Evolutionary conservation across 2,113 vertebrate species (phyloP), one percentile per base, ranked within the genome.

Genomic region (Festucalex cinctus): DNA sequence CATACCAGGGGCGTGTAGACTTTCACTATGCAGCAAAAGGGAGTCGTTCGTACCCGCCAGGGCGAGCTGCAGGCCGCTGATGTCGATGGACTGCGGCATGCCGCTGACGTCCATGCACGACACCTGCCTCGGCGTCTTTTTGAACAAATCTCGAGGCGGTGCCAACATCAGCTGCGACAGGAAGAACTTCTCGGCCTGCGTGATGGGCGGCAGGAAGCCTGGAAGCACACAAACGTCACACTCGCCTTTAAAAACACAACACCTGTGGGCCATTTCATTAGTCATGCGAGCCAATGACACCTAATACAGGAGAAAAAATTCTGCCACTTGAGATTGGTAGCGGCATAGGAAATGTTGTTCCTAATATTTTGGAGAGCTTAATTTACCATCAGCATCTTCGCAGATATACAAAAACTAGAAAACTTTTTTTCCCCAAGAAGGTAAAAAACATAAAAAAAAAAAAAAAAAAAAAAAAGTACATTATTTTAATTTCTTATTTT

Each of bases 151-250:
- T 64, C 95, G 90, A 24, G 97, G 96, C 2, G 97, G 97, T 3
- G 97, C 97, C 85, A 99, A 70, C 97, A 99, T 98, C 69, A 99
- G 92, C 62, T 99, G 97, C 17, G 97, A 99, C 58, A 99, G 94
- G 67, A 99, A 99, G 89, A 96, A 99, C 83, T 96, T 99, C 89
- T 99, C 97, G 3, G 95, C 94, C 67, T 95, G 92, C 8, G 97
- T 99, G 90, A 99, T 96, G 63, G 97, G 95, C 10, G 97, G 97
- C 22, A 99, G 90, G 88, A 99, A 99, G 28, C 97, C 97, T 99
- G 88, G 20, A 51, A 5, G 48, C 48, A 51, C 8, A 22, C 48
- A 51, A 22, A 51, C n/a, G 8, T 0, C 48, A 51, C 19, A 9
- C 48, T 51, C 9, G 1, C 9, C 9, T 22, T 51, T 17, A 46